Conservation (phyloP, 2,797 vertebrate genomes). For the Delichon dasypus region DNA sequence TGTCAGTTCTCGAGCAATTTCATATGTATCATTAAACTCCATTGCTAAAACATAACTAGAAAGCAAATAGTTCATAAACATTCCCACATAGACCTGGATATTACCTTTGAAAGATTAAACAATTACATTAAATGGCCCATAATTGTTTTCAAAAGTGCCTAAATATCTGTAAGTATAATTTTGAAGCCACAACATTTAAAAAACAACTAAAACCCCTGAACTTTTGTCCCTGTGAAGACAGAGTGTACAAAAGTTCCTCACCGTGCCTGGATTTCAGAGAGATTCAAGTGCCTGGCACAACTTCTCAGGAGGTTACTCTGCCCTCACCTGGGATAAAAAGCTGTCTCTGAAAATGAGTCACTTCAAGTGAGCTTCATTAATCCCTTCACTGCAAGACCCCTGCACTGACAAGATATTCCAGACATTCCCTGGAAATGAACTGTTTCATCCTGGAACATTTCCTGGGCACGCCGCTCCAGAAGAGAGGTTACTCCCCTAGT, state of each 20-base stretch:
- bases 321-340: not conserved
- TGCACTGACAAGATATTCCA: not conserved
- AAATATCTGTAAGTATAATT: not conserved
- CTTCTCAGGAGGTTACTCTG: not conserved
- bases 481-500: not conserved
- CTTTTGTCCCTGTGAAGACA: not conserved
- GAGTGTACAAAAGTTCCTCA: not conserved
- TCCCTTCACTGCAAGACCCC: not conserved
- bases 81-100: not conserved
- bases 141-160: not conserved
- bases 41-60: not conserved
- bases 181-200: not conserved
- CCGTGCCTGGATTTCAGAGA: not conserved
- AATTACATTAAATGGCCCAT: not conserved
- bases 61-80: not conserved
- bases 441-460: not conserved
- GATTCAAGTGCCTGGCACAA: not conserved
- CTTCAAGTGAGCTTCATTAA: not conserved
- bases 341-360: not conserved
- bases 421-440: not conserved
- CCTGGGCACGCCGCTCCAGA: rapidly evolving
- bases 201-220: rapidly evolving
- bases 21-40: not conserved
- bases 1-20: not conserved
- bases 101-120: not conserved